Evolutionary conservation across 2,888 invertebrate genomes (phyloP).

Genomic region (Gari tellinella): DNA sequence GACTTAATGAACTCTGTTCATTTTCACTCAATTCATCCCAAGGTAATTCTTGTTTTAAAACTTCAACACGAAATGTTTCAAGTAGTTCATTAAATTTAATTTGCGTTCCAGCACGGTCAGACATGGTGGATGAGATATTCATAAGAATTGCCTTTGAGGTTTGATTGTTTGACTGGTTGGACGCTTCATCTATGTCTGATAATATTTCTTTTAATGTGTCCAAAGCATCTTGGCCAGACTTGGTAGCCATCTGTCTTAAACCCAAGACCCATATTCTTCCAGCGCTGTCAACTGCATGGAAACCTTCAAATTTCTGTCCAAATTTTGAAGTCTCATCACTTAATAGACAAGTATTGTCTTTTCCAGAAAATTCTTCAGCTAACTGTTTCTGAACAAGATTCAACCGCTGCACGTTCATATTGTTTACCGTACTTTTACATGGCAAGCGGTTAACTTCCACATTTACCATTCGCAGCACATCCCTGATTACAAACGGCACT

Average conservation of each 20-base stretch:
- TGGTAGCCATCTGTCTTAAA: slow-evolving; percentile 14
- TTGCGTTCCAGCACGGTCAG: slow-evolving; percentile 15
- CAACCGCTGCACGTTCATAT: slow-evolving; percentile 38
- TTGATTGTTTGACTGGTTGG: slow-evolving; percentile 1
- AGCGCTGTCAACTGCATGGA: slow-evolving; percentile 27
- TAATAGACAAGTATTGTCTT: slow-evolving; percentile 28
- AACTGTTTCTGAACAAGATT: slow-evolving; percentile 29
- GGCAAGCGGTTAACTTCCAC: slow-evolving; percentile 20
- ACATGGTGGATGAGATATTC: slow-evolving; percentile 26
- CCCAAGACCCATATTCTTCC: slow-evolving; percentile 27
- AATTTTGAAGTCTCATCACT: slow-evolving; percentile 42
- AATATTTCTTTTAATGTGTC: slow-evolving; percentile 6
- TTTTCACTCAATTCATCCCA: slow-evolving; percentile 10
- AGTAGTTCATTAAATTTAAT: slow-evolving; percentile 29
- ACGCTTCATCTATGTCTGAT: slow-evolving; percentile 17
- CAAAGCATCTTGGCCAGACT: slow-evolving; percentile 17
- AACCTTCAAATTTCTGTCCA: slow-evolving; percentile 31
- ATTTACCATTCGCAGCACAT: slow-evolving; percentile 19
- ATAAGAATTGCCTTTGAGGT: slow-evolving; percentile 11
- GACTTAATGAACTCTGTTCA: slow-evolving; percentile 19
- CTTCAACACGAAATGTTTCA: slow-evolving; percentile 16
- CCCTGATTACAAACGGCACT: slow-evolving; percentile 28
- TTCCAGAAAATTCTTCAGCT: slow-evolving; percentile 14
- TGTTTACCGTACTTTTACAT: slow-evolving; percentile 28
- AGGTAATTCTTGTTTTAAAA: slow-evolving; percentile 14